phyloP scores from a whole-genome alignment of 2,888 invertebrate genomes.

The Aethes cnicana region DNA sequence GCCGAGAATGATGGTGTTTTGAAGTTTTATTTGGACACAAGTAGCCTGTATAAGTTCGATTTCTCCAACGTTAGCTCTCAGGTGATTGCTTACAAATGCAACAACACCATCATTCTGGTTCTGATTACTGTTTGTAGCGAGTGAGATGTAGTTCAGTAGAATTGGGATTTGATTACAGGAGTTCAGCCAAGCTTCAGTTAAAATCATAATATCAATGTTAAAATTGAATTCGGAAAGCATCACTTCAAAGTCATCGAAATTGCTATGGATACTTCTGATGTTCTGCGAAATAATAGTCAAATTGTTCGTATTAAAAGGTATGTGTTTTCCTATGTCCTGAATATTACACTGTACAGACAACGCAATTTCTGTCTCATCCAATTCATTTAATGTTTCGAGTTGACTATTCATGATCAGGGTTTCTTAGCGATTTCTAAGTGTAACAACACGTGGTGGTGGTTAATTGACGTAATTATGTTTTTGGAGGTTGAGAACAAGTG shows the following conservation, averaged over 20 bases:
- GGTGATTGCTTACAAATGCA: not conserved
- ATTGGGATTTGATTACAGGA: not conserved
- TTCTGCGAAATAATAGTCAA: not conserved
- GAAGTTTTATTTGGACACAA: not conserved
- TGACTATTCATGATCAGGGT: too few species aligned
- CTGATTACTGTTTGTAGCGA: not conserved
- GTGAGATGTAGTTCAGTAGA: not conserved
- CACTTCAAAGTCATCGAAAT: not conserved
- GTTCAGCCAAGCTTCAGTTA: not conserved
- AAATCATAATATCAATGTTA: not conserved
- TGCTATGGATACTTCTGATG: not conserved
- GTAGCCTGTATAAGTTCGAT: not conserved
- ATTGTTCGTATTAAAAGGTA: too few species aligned
- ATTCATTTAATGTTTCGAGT: too few species aligned
- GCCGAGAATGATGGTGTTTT: not conserved
- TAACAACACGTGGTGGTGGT: too few species aligned
- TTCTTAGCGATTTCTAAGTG: too few species aligned
- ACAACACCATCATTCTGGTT: not conserved
- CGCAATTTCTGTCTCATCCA: too few species aligned
- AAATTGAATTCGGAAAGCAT: not conserved
- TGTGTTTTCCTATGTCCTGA: too few species aligned
- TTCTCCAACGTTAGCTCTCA: not conserved
- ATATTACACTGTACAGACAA: too few species aligned
- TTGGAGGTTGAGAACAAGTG: too few species aligned
- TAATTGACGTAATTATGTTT: too few species aligned